Conservation (phyloP, 1,140 invertebrate genomes). For the Nomia melanderi region DNA sequence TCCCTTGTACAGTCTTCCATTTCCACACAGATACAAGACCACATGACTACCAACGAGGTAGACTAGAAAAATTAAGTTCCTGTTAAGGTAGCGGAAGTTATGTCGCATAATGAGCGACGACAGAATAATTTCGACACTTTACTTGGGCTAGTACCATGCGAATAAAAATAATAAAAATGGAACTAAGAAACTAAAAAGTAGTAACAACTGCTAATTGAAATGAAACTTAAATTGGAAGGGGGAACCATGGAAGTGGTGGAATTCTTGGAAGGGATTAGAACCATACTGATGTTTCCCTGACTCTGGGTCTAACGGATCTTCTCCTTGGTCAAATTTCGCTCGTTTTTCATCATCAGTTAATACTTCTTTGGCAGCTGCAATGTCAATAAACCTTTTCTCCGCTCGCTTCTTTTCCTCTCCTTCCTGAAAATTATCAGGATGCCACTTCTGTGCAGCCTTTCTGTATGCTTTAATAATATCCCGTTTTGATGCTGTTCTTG, state of each 20-base stretch:
- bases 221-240: conserved; percentile 99
- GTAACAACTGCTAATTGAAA: conserved; percentile 84
- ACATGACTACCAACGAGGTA: conserved; percentile 49
- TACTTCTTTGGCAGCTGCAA: conserved; percentile 99
- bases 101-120: neutral
- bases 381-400: conserved; percentile 99
- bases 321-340: conserved; percentile 95
- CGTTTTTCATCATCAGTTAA: conserved; percentile 93
- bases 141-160: conserved; percentile 45
- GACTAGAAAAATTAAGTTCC: conserved; percentile 46
- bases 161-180: neutral
- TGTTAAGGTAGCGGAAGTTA: conserved; percentile 28
- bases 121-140: conserved; percentile 32
- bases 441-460: conserved; percentile 99
- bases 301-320: conserved; percentile 99
- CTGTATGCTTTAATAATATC: conserved; percentile 98
- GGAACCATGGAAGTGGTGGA: conserved; percentile 93
- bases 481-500: conserved; percentile 92
- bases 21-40: conserved; percentile 29
- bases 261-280: conserved; percentile 90
- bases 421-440: conserved; percentile 97
- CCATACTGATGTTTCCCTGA: conserved; percentile 84
- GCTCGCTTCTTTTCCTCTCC: conserved; percentile 96
- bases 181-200: too few species aligned
- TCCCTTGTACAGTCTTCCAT: conserved; percentile 14